A percentile compares a stretch with the other conserved stretches of the same genome.
Evolutionary conservation across 2,113 vertebrate species (phyloP).

Genomic region (Prochilodus magdalenae): DNA sequence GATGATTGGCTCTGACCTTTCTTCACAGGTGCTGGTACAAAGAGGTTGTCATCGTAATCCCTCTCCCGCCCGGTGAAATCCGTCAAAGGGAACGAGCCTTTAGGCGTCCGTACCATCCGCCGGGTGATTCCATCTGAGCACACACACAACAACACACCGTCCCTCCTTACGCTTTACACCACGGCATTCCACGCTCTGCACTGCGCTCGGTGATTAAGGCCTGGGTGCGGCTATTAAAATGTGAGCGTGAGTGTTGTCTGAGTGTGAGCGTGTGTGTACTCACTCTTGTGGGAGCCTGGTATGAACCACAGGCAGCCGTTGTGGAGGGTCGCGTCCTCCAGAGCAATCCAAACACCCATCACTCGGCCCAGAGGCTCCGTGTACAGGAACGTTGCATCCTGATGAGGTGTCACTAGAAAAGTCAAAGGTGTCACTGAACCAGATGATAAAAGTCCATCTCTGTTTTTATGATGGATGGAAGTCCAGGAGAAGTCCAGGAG

Average conservation of each 20-base stretch:
- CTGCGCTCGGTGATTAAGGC: too few relatives aligned
- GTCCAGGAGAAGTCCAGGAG: too few relatives aligned
- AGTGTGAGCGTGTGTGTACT: conserved; percentile 37
- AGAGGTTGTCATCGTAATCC: conserved; percentile 72
- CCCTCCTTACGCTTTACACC: too few relatives aligned
- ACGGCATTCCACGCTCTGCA: too few relatives aligned
- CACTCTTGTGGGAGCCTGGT: conserved; percentile 91
- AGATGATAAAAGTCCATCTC: background rate
- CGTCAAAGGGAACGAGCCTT: conserved; percentile 75
- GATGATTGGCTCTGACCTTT: conserved; percentile 78
- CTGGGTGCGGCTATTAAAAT: too few relatives aligned
- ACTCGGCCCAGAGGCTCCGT: conserved; percentile 91
- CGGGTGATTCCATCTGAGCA: conserved; percentile 82
- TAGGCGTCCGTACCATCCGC: conserved; percentile 84
- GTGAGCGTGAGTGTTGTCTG: background rate
- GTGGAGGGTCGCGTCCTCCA: conserved; percentile 86
- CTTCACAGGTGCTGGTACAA: conserved; percentile 80
- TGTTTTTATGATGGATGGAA: too few relatives aligned
- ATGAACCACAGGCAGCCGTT: conserved; percentile 97
- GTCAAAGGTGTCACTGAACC: background rate
- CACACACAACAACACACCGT: conserved; percentile 5
- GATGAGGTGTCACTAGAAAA: conserved; percentile 85
- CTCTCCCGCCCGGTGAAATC: conserved; percentile 84
- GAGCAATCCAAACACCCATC: conserved; percentile 88
- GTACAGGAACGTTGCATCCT: conserved; percentile 93